Evolutionary conservation across 2,888 invertebrate genomes (phyloP).

Genomic region (Zaprionus lineosus): DNA sequence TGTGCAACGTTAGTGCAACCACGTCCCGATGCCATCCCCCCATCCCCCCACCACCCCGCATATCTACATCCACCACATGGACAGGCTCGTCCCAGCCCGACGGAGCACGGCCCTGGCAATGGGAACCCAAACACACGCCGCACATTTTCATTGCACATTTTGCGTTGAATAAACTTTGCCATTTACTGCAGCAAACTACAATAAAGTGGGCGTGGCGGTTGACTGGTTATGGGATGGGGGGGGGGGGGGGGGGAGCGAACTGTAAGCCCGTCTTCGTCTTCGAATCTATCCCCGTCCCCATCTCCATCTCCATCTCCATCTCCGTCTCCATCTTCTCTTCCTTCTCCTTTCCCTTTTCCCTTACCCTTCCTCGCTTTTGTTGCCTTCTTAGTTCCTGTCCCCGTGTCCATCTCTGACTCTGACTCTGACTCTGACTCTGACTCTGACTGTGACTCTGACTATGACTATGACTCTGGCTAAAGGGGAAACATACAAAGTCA

Average conservation of each 20-base stretch:
- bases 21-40: constrained; percentile 17
- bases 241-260: neutral
- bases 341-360: too few relatives aligned
- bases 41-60: neutral
- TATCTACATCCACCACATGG: too few relatives aligned
- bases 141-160: constrained; percentile 68
- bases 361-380: too few relatives aligned
- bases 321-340: too few relatives aligned
- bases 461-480: constrained; percentile 12
- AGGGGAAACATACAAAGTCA: constrained; percentile 56
- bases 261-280: neutral
- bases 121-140: constrained; percentile 26
- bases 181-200: constrained; percentile 44
- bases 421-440: too few relatives aligned
- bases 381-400: too few relatives aligned
- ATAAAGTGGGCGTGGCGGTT: constrained; percentile 24
- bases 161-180: constrained; percentile 75
- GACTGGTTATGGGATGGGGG: neutral
- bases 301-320: too few relatives aligned
- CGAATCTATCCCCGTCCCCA: too few relatives aligned
- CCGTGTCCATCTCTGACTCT: too few relatives aligned
- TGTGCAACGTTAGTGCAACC: constrained; percentile 48
- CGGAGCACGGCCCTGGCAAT: neutral
- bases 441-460: constrained; percentile 4
- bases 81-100: too few relatives aligned